phyloP scores from a whole-genome alignment of 2,113 vertebrate genomes.

The Podocnemis expansa region DNA sequence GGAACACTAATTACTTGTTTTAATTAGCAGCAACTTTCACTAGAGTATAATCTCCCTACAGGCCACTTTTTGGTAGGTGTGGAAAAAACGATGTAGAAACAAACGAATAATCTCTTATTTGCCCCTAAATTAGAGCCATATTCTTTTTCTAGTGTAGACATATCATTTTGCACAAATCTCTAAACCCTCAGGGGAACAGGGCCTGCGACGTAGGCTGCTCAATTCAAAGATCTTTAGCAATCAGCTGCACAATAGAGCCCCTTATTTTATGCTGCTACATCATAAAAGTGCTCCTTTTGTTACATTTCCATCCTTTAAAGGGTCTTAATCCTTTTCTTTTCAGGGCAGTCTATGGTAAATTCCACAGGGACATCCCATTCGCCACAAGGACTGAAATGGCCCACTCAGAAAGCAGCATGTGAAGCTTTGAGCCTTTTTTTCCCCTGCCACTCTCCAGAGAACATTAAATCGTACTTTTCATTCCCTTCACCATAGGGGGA shows the following conservation, averaged over 20 bases:
- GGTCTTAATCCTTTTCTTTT: conserved; percentile 95
- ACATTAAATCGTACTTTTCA: conserved; percentile 93
- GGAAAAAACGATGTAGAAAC: conserved; percentile 84
- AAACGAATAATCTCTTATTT: conserved; percentile 91
- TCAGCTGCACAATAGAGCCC: conserved; percentile 88
- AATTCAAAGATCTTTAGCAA: conserved; percentile 92
- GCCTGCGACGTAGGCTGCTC: conserved; percentile 78
- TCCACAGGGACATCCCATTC: conserved; percentile 93
- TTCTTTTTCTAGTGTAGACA: conserved; percentile 79
- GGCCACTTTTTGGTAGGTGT: conserved; percentile 84
- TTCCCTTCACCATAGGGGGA: conserved; percentile 87
- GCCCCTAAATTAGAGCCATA: conserved; percentile 84
- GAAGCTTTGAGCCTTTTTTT: conserved; percentile 87
- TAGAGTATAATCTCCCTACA: conserved; percentile 91
- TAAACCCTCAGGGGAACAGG: conserved; percentile 76
- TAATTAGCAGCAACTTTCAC: conserved; percentile 97
- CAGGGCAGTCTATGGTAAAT: conserved; percentile 87
- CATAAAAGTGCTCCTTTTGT: conserved; percentile 98
- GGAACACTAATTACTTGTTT: conserved; percentile 97
- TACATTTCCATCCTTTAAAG: conserved; percentile 94
- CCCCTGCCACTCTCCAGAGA: conserved; percentile 84
- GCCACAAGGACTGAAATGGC: conserved; percentile 85
- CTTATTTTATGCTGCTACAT: conserved; percentile 98
- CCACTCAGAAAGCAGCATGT: conserved; percentile 85
- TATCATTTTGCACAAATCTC: conserved; percentile 82